Evolutionary conservation across 1,140 invertebrate genomes (phyloP).

Genomic region (Chelonus insularis): DNA sequence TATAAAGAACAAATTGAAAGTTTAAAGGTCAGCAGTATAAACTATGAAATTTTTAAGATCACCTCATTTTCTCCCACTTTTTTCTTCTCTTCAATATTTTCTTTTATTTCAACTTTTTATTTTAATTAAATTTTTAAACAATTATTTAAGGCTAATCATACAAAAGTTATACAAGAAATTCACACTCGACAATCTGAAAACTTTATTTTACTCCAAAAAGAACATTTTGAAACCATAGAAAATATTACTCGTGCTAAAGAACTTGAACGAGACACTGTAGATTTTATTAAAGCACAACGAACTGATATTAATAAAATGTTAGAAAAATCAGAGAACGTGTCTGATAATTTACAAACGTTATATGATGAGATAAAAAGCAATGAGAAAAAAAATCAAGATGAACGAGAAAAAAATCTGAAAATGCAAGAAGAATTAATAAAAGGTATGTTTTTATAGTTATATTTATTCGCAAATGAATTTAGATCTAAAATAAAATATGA

Average conservation of each 20-base stretch:
- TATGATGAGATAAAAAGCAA: constrained; percentile 41
- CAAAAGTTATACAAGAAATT: constrained; percentile 42
- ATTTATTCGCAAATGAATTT: background rate
- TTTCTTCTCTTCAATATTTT: background rate
- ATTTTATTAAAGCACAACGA: constrained; percentile 41
- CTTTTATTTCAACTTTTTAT: constrained; percentile 14
- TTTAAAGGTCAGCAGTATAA: constrained; percentile 39
- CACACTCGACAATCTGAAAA: constrained; percentile 43
- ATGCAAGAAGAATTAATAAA: constrained; percentile 44
- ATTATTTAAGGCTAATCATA: constrained; percentile 42
- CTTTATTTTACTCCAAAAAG: constrained; percentile 45
- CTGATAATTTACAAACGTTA: constrained; percentile 39
- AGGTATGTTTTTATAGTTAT: constrained; percentile 38
- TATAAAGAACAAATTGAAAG: constrained; percentile 47
- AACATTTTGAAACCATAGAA: constrained; percentile 49
- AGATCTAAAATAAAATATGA: background rate
- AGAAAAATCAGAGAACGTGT: constrained; percentile 41
- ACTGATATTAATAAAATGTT: constrained; percentile 46
- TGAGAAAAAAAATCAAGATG: constrained; percentile 35
- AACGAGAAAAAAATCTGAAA: constrained; percentile 39
- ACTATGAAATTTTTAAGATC: background rate
- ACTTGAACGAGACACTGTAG: constrained; percentile 44
- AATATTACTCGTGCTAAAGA: constrained; percentile 49
- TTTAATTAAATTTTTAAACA: constrained; percentile 13
- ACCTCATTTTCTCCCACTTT: background rate